Evolutionary conservation across 2,888 invertebrate genomes (phyloP), one percentile per base, ranked within the genome.

Genomic region (Cyclophora punctaria): DNA sequence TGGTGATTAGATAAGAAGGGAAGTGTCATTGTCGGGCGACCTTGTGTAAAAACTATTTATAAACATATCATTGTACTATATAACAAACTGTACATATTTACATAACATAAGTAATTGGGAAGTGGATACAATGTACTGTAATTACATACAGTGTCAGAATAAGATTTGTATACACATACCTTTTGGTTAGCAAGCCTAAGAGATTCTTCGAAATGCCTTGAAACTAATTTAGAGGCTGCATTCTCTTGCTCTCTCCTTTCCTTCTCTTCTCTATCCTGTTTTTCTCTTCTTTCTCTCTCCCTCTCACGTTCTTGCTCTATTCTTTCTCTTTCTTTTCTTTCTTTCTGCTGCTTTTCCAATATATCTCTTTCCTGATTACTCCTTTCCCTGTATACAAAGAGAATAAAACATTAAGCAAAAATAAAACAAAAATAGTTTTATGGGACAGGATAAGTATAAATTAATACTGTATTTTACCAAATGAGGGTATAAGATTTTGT

Each of bases 171-270:
- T 20, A 20, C 41, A 44, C 42, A 51, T 44, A 61, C 94, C 92
- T 94, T 94, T 85, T 94, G 93, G 73, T 93, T 92, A 45, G 93
- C 94, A 58, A 93, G 89, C 75, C 94, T 90, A 56, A 96, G 90
- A 59, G 96, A 96, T 88, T 96, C 96, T 73, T 95, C 95, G 82
- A 97, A 97, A 86, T 97, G 97, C 82, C 96, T 94, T 68, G 95
- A 93, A 53, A 97, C 94, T 58, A 94, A 93, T 77, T 92, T 91
- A 64, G 96, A 93, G 50, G 97, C 94, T 50, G 94, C 94, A 75
- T 92, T 90, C 60, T 92, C 92, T 67, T 90, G 87, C 60, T 91
- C 88, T 82, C 93, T 91, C 80, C 90, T 89, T 67, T 89, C 83
- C 64, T 90, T 89, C 57, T 90, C 90, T 66, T 87, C 87, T 61